Percentiles rank a stretch among this genome's conserved stretches.
phyloP scores from a whole-genome alignment of 1,140 invertebrate genomes.

The Cyclina sinensis region DNA sequence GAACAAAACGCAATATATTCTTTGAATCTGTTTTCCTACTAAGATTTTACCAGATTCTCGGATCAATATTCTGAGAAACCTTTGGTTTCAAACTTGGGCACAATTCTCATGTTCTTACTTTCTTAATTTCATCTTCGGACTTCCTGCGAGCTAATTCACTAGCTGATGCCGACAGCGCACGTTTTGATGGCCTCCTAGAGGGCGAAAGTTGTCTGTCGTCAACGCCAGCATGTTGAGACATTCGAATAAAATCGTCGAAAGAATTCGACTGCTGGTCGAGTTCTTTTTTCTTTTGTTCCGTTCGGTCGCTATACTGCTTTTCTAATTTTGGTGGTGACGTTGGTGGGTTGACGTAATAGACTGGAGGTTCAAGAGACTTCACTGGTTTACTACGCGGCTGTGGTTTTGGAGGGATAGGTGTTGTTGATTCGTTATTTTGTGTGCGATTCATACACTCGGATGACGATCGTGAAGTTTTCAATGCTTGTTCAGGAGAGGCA shows the following conservation, averaged over 20 bases:
- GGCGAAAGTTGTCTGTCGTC: conserved; percentile 21
- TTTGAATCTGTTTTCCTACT: no score
- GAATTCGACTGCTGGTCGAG: conserved; percentile 54
- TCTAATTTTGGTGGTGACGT: background rate
- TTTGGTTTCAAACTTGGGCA: no score
- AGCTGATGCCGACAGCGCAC: conserved; percentile 22
- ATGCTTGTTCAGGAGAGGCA: background rate
- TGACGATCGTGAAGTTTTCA: conserved; percentile 3
- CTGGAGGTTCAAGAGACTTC: conserved; percentile 4
- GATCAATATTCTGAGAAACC: no score
- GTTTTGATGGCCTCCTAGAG: conserved; percentile 12
- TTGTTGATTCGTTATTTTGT: background rate
- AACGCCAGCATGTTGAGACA: conserved; percentile 49
- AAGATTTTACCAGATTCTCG: no score
- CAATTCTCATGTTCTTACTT: no score
- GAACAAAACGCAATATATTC: no score
- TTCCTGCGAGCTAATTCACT: conserved; percentile 37
- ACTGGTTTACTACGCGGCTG: background rate
- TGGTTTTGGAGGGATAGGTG: background rate
- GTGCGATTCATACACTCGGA: conserved; percentile 19
- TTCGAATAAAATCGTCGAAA: conserved; percentile 50
- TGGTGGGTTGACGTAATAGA: background rate
- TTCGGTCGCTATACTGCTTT: conserved; percentile 25
- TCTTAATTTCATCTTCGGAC: conserved; percentile 62
- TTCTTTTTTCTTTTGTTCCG: conserved; percentile 37